Evolutionary conservation across 2,888 invertebrate genomes (phyloP), one percentile per base, ranked within the genome.

Genomic region (Lepeophtheirus nordmannii): DNA sequence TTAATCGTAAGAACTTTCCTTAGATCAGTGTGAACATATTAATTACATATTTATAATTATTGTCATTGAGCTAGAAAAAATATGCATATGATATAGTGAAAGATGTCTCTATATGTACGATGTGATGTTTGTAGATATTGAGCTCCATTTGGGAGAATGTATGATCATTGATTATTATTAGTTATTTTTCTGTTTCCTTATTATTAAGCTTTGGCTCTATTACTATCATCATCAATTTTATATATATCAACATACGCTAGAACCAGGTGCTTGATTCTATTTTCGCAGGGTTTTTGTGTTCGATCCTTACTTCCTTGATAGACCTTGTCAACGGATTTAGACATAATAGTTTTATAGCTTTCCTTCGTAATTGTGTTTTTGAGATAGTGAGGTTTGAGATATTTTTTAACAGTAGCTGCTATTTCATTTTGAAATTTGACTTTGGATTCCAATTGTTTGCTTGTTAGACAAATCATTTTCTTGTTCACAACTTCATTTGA

Each of bases 301-400:
- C n/a, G 17, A 17, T 46, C 53, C 53, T 46, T 46, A 17, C 53
- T 46, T n/a, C 53, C 53, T 46, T 46, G 53, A 8, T 46, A 63
- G 80, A 94, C 96, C 86, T 97, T 97, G 72, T 94, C 94, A 74
- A 96, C 96, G 75, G 92, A 85, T 78, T 90, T 85, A 70, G 93
- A 82, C 80, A 97, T 83, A 72, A 97, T 92, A 75, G 94, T 91
- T 78, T 97, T 97, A 80, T 96, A 96, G 77, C 94, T 90, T 46
- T 93, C 91, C 79, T 97, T 97, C 72, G 83, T 85, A 71, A 97
- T 86, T 74, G 85, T 87, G 75, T 92, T 90, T 76, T 86, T 89
- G 74, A 88, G 89, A 78, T 93, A 97, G 78, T 89, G 89, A 69
- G 96, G 96, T 78, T 94, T 94, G 71, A 97, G 81, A 71, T 91